A percentile compares a stretch with the other conserved stretches of the same genome.
Evolutionary conservation across 2,888 invertebrate species (phyloP).

Genomic region (Pristionchus entomophagus): DNA sequence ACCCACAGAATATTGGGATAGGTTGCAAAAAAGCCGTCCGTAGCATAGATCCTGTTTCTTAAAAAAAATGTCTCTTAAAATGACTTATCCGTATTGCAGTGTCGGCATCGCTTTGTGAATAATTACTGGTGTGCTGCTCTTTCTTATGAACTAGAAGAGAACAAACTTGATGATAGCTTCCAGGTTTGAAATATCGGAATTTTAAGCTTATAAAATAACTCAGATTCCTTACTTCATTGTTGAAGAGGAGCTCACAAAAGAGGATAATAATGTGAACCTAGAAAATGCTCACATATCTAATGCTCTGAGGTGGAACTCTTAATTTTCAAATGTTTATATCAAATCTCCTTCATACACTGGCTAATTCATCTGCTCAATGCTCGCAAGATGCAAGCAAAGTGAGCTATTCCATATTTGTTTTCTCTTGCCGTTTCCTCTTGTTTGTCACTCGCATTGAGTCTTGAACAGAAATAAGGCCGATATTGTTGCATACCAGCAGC

Average conservation of each 20-base stretch:
- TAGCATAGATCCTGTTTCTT: too few relatives aligned
- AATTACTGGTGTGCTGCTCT: too few relatives aligned
- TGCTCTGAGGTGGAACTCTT: neutral
- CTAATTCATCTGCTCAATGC: constrained; percentile 1
- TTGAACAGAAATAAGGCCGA: too few relatives aligned
- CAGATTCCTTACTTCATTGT: constrained; percentile 24
- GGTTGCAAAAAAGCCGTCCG: too few relatives aligned
- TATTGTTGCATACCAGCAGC: too few relatives aligned
- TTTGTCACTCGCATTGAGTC: too few relatives aligned
- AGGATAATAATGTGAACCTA: neutral
- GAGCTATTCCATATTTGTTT: neutral
- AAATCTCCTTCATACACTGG: neutral
- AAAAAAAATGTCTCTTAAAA: too few relatives aligned
- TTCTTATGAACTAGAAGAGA: too few relatives aligned
- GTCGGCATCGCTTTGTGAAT: too few relatives aligned
- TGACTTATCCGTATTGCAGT: too few relatives aligned
- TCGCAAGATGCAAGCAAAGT: neutral
- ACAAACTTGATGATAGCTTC: too few relatives aligned
- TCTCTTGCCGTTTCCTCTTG: neutral
- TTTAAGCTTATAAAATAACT: neutral
- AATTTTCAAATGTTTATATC: neutral
- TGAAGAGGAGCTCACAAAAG: neutral
- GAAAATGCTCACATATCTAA: neutral
- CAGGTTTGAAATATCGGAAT: neutral
- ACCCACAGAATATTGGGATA: too few relatives aligned